Evolutionary conservation across 2,113 vertebrate species (phyloP).

Genomic region (Oenanthe melanoleuca): DNA sequence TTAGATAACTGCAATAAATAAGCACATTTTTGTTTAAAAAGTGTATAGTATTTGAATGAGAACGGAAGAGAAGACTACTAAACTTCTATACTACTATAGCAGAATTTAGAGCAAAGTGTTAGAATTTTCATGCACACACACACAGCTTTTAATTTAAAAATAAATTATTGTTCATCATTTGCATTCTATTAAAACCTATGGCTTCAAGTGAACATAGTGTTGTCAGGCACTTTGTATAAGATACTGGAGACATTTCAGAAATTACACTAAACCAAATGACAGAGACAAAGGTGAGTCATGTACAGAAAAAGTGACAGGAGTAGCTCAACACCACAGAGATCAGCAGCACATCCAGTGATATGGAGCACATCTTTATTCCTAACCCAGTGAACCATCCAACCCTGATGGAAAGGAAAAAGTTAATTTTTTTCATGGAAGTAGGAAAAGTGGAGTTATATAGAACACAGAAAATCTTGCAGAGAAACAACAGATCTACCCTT

Average conservation of each 20-base stretch:
- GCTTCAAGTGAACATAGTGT: neutral
- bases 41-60: accelerated
- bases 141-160: neutral
- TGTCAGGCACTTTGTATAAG: neutral
- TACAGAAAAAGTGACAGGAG: neutral
- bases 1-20: neutral
- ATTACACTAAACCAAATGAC: neutral
- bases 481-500: neutral
- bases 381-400: neutral
- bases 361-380: neutral
- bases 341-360: neutral
- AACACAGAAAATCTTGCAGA: neutral
- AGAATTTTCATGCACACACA: neutral
- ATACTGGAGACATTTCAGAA: neutral
- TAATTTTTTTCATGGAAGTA: neutral
- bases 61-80: too few relatives aligned
- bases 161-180: neutral
- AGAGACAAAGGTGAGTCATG: neutral
- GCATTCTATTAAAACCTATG: neutral
- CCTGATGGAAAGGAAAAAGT: neutral
- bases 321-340: neutral
- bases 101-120: neutral
- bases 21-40: neutral
- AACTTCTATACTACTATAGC: too few relatives aligned
- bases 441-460: neutral